Evolutionary conservation across 2,888 invertebrate species (phyloP).

Genomic region (Megalurothrips usitatus): DNA sequence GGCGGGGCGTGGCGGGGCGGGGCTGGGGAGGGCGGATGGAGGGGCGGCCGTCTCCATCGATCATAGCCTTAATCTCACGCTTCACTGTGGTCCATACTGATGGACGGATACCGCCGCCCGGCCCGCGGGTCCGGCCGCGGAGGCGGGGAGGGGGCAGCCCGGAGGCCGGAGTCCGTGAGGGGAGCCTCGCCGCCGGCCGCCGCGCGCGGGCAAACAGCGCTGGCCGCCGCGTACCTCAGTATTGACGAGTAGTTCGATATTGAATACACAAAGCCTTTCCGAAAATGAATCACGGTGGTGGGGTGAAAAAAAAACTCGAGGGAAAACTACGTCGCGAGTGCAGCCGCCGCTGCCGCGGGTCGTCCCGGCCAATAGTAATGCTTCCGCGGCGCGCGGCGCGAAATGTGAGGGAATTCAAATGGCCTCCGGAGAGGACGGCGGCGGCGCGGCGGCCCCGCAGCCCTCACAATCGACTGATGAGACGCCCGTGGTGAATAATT

Average conservation of each 20-base stretch:
- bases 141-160: not conserved
- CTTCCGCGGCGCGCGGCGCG: not conserved
- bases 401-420: not conserved
- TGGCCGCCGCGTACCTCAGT: too few relatives aligned
- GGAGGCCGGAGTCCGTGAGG: not conserved
- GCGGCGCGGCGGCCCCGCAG: not conserved
- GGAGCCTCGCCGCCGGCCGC: not conserved
- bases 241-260: too few relatives aligned
- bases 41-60: not conserved
- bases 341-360: too few relatives aligned
- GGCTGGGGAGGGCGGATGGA: not conserved
- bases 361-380: too few relatives aligned
- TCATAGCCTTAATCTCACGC: too few relatives aligned
- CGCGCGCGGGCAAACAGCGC: not conserved
- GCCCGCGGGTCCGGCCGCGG: not conserved
- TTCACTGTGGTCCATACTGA: too few relatives aligned
- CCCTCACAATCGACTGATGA: slow-evolving; percentile 22
- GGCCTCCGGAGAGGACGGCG: not conserved
- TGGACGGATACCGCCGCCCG: too few relatives aligned
- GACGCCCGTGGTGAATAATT: slow-evolving; percentile 20
- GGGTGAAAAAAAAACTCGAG: too few relatives aligned
- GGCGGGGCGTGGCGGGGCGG: not conserved
- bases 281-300: too few relatives aligned
- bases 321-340: too few relatives aligned
- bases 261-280: too few relatives aligned